A percentile compares a stretch with the other conserved stretches of the same genome.
phyloP scores from a whole-genome alignment of 1,140 invertebrate species.

The Vollenhovia emeryi region DNA sequence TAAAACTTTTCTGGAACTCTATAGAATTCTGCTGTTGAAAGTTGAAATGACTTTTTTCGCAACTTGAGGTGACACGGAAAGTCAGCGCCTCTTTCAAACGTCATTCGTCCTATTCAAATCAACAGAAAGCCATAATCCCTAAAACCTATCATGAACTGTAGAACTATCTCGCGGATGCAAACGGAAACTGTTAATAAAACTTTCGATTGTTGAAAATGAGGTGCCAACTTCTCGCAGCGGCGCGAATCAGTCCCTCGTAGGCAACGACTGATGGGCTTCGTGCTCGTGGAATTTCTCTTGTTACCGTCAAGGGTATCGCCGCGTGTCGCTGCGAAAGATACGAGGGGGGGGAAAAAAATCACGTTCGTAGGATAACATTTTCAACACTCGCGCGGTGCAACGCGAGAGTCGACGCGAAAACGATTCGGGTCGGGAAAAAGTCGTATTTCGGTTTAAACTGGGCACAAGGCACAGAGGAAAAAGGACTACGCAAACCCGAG shows the following conservation, averaged over 20 bases:
- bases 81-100: no score
- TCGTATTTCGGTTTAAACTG: slow-evolving; percentile 37
- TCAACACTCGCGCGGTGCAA: not conserved
- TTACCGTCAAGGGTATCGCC: not conserved
- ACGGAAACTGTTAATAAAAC: no score
- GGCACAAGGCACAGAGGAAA: slow-evolving; percentile 22
- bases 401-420: slow-evolving; percentile 11
- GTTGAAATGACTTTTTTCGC: no score
- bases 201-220: no score
- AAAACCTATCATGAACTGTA: no score
- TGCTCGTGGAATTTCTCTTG: not conserved
- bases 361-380: slow-evolving; percentile 23
- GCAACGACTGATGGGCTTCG: not conserved
- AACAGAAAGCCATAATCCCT: no score
- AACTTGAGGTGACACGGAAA: no score
- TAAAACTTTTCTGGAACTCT: no score
- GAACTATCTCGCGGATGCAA: no score
- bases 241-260: not conserved
- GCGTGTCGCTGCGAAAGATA: not conserved
- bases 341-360: not conserved
- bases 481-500: slow-evolving; percentile 28
- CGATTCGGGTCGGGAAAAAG: slow-evolving; percentile 40
- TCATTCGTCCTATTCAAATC: no score
- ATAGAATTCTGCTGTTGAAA: no score
- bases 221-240: no score